phyloP scores from a whole-genome alignment of 2,113 vertebrate genomes.

The Chlamydotis undulata region DNA sequence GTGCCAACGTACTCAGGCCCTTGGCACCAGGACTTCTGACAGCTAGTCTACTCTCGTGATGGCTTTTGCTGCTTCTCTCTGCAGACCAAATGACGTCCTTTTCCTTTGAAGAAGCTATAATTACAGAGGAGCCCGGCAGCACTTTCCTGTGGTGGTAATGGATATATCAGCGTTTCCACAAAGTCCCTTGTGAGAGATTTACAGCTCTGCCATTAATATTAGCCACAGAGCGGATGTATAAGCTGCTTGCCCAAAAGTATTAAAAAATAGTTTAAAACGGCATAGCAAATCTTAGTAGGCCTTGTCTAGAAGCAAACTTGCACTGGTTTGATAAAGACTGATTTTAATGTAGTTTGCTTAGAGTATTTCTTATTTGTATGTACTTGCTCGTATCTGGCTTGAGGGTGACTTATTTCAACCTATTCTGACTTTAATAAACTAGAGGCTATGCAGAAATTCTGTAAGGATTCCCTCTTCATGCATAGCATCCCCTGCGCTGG shows the following conservation, averaged over 20 bases:
- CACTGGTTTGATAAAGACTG: background rate
- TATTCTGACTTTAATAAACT: background rate
- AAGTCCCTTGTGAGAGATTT: conserved; percentile 52
- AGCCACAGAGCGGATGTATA: background rate
- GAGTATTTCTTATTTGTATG: background rate
- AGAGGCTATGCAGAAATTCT: background rate
- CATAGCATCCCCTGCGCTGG: background rate
- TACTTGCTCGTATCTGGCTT: background rate
- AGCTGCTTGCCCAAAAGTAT: conserved; percentile 19
- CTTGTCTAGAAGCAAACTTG: conserved; percentile 7
- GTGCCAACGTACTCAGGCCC: background rate
- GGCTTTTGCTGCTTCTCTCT: background rate
- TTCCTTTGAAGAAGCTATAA: conserved; percentile 54
- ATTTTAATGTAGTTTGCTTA: background rate
- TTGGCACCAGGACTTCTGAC: conserved; percentile 3
- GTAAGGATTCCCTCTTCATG: background rate
- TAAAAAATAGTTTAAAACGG: conserved; percentile 5
- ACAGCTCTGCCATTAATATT: conserved; percentile 38
- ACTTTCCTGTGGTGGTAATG: conserved; percentile 21
- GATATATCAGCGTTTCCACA: conserved; percentile 46
- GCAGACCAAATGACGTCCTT: conserved; percentile 16
- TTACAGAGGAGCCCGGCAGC: conserved; percentile 21
- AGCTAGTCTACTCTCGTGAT: background rate
- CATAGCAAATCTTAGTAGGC: background rate
- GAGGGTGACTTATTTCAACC: conserved; percentile 8